A percentile compares a stretch with the other conserved stretches of the same genome.
Evolutionary conservation across 2,888 invertebrate genomes (phyloP).

Genomic region (Drosophila anomalata): DNA sequence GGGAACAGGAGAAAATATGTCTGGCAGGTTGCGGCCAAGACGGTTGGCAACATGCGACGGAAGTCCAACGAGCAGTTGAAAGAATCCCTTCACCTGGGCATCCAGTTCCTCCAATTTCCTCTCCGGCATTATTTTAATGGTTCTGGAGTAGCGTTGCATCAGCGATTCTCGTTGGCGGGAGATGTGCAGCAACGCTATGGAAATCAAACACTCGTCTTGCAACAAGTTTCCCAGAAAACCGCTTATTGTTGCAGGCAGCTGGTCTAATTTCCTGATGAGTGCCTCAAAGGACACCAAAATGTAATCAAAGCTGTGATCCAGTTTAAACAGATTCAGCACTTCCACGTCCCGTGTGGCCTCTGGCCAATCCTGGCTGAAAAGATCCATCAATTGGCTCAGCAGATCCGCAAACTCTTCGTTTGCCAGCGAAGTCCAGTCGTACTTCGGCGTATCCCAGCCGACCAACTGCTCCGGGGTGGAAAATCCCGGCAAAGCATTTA

Average conservation of each 20-base stretch:
- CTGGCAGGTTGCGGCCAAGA: conserved; percentile 85
- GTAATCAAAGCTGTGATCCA: conserved; percentile 79
- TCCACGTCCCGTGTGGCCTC: conserved; percentile 55
- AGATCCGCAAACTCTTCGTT: conserved; percentile 85
- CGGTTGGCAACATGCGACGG: conserved; percentile 90
- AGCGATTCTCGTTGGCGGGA: conserved; percentile 58
- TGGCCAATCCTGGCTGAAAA: conserved; percentile 87
- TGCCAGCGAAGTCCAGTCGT: conserved; percentile 82
- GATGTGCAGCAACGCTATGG: conserved; percentile 71
- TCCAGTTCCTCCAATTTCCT: conserved; percentile 64
- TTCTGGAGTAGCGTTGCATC: conserved; percentile 55
- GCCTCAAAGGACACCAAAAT: conserved; percentile 69
- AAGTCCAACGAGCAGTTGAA: conserved; percentile 87
- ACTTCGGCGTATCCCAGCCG: conserved; percentile 84
- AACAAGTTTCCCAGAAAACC: conserved; percentile 65
- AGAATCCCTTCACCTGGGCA: conserved; percentile 85
- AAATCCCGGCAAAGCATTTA: conserved; percentile 82
- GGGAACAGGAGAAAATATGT: conserved; percentile 86
- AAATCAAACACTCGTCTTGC: conserved; percentile 69
- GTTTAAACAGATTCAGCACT: conserved; percentile 74
- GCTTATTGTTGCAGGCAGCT: conserved; percentile 49
- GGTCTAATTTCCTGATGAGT: conserved; percentile 55
- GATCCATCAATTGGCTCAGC: conserved; percentile 84
- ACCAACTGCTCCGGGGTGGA: conserved; percentile 88
- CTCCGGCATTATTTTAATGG: conserved; percentile 65